Evolutionary conservation across 2,888 invertebrate genomes (phyloP).

Genomic region (Deladenus siricidicola): DNA sequence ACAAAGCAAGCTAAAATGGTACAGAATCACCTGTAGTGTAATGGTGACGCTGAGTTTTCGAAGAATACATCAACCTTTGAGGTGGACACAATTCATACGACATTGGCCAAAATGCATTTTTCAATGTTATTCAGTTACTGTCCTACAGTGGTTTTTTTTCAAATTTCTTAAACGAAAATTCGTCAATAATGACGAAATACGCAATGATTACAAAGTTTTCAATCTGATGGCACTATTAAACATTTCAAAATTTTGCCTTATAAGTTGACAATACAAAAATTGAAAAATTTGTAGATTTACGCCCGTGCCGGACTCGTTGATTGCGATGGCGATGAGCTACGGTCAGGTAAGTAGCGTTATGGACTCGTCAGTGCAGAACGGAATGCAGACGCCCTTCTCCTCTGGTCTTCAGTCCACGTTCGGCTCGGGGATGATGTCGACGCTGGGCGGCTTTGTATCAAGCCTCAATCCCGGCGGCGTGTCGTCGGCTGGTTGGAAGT

Average conservation of each 20-base stretch:
- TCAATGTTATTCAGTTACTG: background rate
- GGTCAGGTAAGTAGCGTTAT: conserved; percentile 64
- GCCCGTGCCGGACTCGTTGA: conserved; percentile 87
- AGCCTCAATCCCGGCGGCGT: conserved; percentile 59
- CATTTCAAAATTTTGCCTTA: background rate
- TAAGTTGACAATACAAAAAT: background rate
- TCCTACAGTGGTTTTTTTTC: background rate
- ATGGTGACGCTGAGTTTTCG: no score
- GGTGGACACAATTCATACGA: background rate
- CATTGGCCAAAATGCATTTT: background rate
- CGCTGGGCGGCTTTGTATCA: conserved; percentile 39
- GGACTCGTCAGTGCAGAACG: conserved; percentile 62
- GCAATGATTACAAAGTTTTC: conserved; percentile 25
- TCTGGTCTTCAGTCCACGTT: conserved; percentile 32
- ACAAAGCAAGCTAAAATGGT: conserved; percentile 1
- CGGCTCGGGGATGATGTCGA: conserved; percentile 34
- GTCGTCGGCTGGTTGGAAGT: conserved; percentile 68
- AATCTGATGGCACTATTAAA: conserved; percentile 23
- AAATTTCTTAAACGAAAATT: background rate
- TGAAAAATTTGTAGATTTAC: conserved; percentile 66
- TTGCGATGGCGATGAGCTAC: conserved; percentile 68
- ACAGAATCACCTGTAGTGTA: background rate
- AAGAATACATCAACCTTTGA: background rate
- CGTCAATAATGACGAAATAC: background rate
- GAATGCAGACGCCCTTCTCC: conserved; percentile 29